These are phyloP conservation scores for Fratercula arctica DNA, from an alignment of 2,797 vertebrate species.

Conservation along the genomic window DNA sequence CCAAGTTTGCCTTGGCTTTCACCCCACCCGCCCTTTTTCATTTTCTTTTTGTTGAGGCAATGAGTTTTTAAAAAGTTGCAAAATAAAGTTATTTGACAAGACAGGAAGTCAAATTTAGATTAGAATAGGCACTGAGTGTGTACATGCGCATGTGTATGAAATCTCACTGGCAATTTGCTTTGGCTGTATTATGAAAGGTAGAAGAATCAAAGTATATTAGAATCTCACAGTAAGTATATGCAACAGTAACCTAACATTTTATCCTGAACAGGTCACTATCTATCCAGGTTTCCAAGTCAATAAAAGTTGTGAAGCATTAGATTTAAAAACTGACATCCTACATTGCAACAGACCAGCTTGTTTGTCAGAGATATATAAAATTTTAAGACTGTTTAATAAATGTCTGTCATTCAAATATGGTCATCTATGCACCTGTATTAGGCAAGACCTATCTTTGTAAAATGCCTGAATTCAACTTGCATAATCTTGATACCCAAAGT, in stretches of 20 bases:
- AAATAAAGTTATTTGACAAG: neutral
- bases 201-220: neutral
- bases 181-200: neutral
- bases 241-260: neutral
- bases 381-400: neutral
- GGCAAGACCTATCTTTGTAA: neutral
- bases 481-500: neutral
- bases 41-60: neutral
- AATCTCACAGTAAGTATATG: neutral
- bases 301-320: neutral
- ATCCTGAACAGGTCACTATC: neutral
- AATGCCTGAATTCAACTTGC: neutral
- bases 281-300: neutral
- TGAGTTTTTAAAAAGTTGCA: neutral
- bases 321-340: neutral
- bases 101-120: neutral
- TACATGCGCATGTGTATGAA: neutral
- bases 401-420: neutral
- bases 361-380: neutral
- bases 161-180: neutral
- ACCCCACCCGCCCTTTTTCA: neutral
- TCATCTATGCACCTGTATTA: neutral
- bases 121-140: neutral
- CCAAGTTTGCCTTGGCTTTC: neutral
- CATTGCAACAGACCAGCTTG: neutral